Conservation (phyloP, 2,797 vertebrate species). For the Pagetopsis macropterus region DNA sequence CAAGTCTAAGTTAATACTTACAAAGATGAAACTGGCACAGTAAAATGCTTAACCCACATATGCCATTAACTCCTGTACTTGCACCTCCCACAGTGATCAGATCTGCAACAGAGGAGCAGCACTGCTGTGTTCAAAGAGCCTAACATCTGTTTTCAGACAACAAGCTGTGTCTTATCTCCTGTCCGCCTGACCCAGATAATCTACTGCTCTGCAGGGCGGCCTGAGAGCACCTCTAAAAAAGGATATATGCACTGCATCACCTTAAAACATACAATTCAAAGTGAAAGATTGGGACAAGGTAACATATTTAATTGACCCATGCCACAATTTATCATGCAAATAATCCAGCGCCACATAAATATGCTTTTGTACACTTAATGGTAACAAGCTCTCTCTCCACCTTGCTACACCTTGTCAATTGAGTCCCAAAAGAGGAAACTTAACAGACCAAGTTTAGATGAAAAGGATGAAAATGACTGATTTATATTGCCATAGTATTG, state of each 20-base stretch:
- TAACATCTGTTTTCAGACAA: conserved; percentile 69
- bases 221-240: conserved; percentile 22
- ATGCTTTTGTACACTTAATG: no score
- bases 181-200: conserved; percentile 47
- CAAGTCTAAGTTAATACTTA: not conserved
- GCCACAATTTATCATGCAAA: not conserved
- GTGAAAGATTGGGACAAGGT: not conserved
- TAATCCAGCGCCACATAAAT: no score
- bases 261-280: conserved; percentile 7
- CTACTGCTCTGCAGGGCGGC: conserved; percentile 2
- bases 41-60: not conserved
- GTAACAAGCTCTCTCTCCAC: no score
- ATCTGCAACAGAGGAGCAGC: conserved; percentile 16
- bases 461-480: no score
- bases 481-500: no score
- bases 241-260: not conserved
- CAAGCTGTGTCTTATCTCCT: conserved; percentile 53
- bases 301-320: not conserved
- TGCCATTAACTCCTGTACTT: not conserved
- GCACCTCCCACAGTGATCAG: conserved; percentile 7
- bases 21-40: not conserved
- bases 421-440: no score
- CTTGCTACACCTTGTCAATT: no score
- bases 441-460: no score
- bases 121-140: conserved; percentile 33